These are phyloP conservation scores for Nasua narica DNA, from an alignment of 2,797 vertebrate species.

Conservation along the genomic window DNA sequence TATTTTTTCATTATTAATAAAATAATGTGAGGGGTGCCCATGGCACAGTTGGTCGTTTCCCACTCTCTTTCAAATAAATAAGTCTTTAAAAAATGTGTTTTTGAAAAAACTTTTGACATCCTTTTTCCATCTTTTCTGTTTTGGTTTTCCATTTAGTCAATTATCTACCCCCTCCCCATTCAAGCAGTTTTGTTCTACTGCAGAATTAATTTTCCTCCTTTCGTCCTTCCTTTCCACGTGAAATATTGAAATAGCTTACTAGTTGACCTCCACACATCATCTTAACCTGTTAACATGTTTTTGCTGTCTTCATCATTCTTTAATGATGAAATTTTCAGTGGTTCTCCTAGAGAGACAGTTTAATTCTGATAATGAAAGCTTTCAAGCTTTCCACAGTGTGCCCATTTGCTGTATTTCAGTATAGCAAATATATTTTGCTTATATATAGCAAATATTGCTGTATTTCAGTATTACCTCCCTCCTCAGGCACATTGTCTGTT, in stretches of 20 bases:
- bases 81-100: background rate
- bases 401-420: background rate
- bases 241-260: background rate
- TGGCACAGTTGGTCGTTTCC: background rate
- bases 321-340: background rate
- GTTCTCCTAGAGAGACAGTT: background rate
- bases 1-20: background rate
- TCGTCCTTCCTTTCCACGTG: background rate
- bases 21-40: background rate
- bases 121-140: background rate
- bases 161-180: background rate
- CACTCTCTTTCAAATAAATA: background rate
- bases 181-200: background rate
- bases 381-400: background rate
- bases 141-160: background rate
- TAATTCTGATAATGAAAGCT: background rate
- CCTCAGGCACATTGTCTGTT: background rate
- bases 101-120: background rate
- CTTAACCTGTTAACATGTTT: background rate
- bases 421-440: no score
- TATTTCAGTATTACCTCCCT: background rate
- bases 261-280: fast-evolving
- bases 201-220: background rate
- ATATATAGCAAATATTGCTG: background rate
- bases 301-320: background rate